These are phyloP conservation scores for Patella pellucida DNA, from an alignment of 2,888 invertebrate species.

Conservation along the genomic window DNA sequence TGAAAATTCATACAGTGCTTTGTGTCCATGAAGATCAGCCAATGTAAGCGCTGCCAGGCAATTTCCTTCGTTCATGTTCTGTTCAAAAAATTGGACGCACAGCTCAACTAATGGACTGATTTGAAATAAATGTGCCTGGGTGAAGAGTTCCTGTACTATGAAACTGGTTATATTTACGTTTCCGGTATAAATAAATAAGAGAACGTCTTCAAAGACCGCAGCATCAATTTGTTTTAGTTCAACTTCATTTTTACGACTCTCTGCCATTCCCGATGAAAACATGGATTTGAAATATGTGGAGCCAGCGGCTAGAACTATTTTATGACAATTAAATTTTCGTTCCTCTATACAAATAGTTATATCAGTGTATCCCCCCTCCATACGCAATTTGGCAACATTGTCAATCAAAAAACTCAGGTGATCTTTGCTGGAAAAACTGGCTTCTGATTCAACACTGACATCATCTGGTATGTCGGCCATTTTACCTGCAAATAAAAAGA, in stretches of 20 bases:
- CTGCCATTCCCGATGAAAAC: slow-evolving; percentile 66
- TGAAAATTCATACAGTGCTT: slow-evolving; percentile 53
- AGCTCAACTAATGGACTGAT: slow-evolving; percentile 45
- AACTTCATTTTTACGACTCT: slow-evolving; percentile 56
- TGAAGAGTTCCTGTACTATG: slow-evolving; percentile 58
- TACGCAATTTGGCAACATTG: slow-evolving; percentile 56
- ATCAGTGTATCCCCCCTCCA: slow-evolving; percentile 58
- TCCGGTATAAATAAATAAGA: slow-evolving; percentile 61
- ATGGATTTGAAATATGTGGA: slow-evolving; percentile 63
- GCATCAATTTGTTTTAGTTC: slow-evolving; percentile 58
- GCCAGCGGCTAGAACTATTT: slow-evolving; percentile 61
- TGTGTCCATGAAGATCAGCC: slow-evolving; percentile 61
- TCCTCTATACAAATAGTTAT: slow-evolving; percentile 54
- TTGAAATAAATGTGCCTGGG: slow-evolving; percentile 60
- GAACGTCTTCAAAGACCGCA: slow-evolving; percentile 55
- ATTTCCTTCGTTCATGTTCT: slow-evolving; percentile 59
- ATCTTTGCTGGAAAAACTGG: slow-evolving; percentile 49
- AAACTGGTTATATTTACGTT: slow-evolving; percentile 49
- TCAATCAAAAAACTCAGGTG: slow-evolving; percentile 56
- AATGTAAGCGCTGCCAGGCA: slow-evolving; percentile 62
- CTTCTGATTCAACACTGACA: slow-evolving; percentile 8
- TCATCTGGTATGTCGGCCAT: neutral
- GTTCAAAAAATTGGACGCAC: slow-evolving; percentile 57
- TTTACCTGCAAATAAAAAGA: neutral
- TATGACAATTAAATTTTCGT: slow-evolving; percentile 57